phyloP scores from a whole-genome alignment of 2,113 vertebrate species.

The Rhadina sibilatrix region DNA sequence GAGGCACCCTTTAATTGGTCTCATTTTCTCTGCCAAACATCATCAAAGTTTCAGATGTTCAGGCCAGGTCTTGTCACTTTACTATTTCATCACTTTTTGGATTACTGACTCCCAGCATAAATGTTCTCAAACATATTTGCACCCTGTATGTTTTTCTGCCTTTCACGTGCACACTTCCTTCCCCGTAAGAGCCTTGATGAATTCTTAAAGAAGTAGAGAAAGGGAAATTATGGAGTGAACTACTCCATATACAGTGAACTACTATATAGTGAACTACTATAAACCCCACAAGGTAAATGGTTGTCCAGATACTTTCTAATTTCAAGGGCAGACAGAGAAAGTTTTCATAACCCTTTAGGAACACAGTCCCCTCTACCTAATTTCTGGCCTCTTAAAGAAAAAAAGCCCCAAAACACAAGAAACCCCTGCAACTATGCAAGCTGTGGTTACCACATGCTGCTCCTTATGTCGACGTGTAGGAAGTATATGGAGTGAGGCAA shows the following conservation, averaged over 20 bases:
- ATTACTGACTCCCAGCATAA: conserved; percentile 7
- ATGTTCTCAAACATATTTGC: neutral
- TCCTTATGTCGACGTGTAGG: neutral
- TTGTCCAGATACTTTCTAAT: neutral
- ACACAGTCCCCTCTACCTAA: neutral
- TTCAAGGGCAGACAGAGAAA: neutral
- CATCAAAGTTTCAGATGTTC: conserved; percentile 67
- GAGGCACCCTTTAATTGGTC: conserved; percentile 44
- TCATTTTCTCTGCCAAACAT: conserved; percentile 60
- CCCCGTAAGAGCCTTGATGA: neutral
- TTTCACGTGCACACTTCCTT: neutral
- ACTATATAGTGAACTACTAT: neutral
- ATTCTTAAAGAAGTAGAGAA: neutral
- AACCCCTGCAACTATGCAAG: neutral
- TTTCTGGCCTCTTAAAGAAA: neutral
- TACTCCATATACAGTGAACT: too few relatives aligned
- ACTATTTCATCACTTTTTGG: conserved; percentile 54
- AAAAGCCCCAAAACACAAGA: neutral
- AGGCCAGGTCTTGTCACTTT: conserved; percentile 68
- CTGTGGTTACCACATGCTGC: neutral
- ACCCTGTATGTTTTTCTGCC: neutral
- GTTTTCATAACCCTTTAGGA: neutral
- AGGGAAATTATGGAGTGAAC: neutral
- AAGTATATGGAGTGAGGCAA: neutral
- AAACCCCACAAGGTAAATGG: neutral